A percentile compares a stretch with the other conserved stretches of the same genome.
phyloP scores from a whole-genome alignment of 2,797 vertebrate species.

The Hafferia zeledoni region DNA sequence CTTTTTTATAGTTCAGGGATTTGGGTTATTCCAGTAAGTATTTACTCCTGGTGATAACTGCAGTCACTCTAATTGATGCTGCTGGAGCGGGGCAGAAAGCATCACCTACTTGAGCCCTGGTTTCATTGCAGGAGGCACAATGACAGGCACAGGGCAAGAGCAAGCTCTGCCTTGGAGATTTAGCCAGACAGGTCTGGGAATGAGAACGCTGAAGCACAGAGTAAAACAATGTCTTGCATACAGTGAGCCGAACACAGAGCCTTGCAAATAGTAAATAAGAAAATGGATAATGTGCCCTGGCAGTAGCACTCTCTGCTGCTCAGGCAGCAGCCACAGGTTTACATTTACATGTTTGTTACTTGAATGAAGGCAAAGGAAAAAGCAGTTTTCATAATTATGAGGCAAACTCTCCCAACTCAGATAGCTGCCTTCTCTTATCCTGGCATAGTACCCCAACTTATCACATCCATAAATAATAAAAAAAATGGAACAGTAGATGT shows the following conservation, averaged over 20 bases:
- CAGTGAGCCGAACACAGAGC: neutral
- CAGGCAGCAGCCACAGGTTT: neutral
- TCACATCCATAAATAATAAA: neutral
- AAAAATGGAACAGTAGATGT: neutral
- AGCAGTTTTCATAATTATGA: neutral
- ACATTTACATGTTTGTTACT: neutral
- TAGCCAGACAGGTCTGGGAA: neutral
- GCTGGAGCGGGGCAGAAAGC: neutral
- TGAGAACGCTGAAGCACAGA: neutral
- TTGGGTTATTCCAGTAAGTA: neutral
- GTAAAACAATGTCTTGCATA: neutral
- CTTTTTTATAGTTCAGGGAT: neutral
- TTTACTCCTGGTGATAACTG: neutral
- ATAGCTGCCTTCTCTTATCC: neutral
- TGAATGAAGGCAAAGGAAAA: neutral
- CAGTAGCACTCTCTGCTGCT: neutral
- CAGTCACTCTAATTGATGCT: neutral
- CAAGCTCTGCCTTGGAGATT: neutral
- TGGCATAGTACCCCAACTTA: neutral
- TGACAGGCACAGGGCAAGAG: neutral
- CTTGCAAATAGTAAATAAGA: neutral
- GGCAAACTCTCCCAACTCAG: neutral
- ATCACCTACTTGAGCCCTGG: neutral
- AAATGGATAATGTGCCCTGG: neutral
- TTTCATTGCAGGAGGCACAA: neutral